A percentile compares a stretch with the other conserved stretches of the same genome.
Conservation (phyloP, 2,113 vertebrate genomes). For the Pogonocichla stellata region DNA sequence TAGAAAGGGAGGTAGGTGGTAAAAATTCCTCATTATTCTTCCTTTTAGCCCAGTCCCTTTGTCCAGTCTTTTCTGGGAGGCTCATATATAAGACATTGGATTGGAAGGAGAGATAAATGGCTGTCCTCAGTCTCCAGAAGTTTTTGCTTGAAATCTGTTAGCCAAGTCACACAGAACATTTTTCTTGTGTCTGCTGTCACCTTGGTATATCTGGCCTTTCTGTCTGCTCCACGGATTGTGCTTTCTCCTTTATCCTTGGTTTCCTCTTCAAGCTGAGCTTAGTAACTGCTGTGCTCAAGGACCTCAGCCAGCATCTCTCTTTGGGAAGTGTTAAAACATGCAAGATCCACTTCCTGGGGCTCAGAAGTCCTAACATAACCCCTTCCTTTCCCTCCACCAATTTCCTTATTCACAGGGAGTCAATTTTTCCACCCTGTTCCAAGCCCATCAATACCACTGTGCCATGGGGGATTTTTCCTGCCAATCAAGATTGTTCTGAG, state of each 20-base stretch:
- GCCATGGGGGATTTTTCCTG: neutral
- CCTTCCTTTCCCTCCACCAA: neutral
- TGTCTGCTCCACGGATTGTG: neutral
- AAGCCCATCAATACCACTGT: neutral
- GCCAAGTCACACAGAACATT: neutral
- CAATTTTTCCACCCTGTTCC: neutral
- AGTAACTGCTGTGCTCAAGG: neutral
- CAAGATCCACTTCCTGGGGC: neutral
- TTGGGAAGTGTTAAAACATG: neutral
- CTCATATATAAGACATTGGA: neutral
- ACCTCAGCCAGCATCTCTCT: neutral
- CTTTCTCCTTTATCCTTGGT: neutral
- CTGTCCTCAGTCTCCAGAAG: neutral
- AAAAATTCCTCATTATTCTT: neutral
- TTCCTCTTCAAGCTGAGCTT: neutral
- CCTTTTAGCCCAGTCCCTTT: neutral
- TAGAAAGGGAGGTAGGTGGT: neutral
- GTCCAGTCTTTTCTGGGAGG: rapidly evolving
- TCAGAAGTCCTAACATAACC: neutral
- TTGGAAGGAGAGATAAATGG: neutral
- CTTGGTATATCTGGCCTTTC: neutral
- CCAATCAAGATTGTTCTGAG: neutral
- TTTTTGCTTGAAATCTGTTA: neutral
- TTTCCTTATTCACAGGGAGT: neutral
- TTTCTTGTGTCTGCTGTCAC: neutral